Base-by-base conservation (phyloP, 1,140 invertebrate species). In the Sipha flava region DNA sequence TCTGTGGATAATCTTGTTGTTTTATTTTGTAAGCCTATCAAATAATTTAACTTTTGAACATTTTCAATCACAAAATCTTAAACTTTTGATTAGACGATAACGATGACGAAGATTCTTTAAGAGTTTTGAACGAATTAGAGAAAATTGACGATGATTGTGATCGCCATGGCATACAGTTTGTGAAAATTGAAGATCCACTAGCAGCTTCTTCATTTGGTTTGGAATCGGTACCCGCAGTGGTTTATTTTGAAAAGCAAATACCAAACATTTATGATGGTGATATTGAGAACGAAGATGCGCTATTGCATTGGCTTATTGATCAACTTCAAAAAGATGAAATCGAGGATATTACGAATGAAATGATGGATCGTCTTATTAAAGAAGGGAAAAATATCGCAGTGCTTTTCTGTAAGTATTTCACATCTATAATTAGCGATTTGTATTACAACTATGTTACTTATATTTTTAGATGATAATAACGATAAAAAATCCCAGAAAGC, bases 91-190 rank as follows among this genome's bases (percentile, higher is more conserved):
- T 21, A 95, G 93, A 94, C 85, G 92, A 94, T 86, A 91, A 94
- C 84, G 92, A 91, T 80, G 92, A 94, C 83, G 92, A 94, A 82
- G 92, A 94, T 84, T 94, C 92, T 68, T 91, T 92, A 90, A 90
- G 90, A 83, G 93, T 94, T 40, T 87, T 96, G 73, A 90, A 88
- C 81, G 94, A 96, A 85, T 86, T 96, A 81, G 95, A 96, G 86
- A 94, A 95, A 85, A 96, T 96, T 83, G 94, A 96, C 84, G 94
- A 96, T 85, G 94, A 96, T 84, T 95, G 93, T 83, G 94, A 95
- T 85, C 93, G 93, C 83, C 92, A 94, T 84, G 94, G 94, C 64
- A 96, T 97, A 83, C 93, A 95, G 85, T 96, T 97, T 85, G 95
- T 97, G 3, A 96, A 96, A 87, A 95, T 96, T 81, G 94, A 95